phyloP scores from a whole-genome alignment of 2,113 vertebrate species.

The Crotalus tigris region DNA sequence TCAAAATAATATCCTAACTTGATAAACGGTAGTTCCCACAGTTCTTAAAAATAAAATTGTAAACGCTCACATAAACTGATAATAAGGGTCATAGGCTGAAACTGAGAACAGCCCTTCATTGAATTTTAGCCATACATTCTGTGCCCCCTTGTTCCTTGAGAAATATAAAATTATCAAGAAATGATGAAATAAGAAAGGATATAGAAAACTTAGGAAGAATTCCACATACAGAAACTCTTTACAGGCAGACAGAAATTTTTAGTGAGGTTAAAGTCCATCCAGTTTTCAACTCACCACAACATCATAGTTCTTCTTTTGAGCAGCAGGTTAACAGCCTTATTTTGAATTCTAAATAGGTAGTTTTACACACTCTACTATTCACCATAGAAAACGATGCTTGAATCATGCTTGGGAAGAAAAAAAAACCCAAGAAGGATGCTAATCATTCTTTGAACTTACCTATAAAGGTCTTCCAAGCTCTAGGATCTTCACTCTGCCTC shows the following conservation, averaged over 20 bases:
- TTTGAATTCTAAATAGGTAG: neutral
- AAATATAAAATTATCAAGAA: neutral
- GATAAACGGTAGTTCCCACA: neutral
- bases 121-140: neutral
- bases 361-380: neutral
- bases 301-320: neutral
- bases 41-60: neutral
- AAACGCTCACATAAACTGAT: neutral
- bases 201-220: neutral
- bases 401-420: neutral
- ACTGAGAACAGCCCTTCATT: neutral
- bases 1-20: neutral
- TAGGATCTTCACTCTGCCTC: slow-evolving; percentile 97
- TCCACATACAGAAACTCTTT: neutral
- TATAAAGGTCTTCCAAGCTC: slow-evolving; percentile 98
- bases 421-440: neutral
- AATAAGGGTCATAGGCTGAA: neutral
- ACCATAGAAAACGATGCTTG: neutral
- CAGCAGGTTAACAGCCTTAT: neutral
- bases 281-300: neutral
- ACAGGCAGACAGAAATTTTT: neutral
- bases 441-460: slow-evolving; percentile 70
- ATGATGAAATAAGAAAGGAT: neutral
- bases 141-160: neutral
- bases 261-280: neutral